Evolutionary conservation across 2,797 vertebrate species (phyloP), one percentile per base, ranked within the genome.

Genomic region (Anisognathus igniventris): DNA sequence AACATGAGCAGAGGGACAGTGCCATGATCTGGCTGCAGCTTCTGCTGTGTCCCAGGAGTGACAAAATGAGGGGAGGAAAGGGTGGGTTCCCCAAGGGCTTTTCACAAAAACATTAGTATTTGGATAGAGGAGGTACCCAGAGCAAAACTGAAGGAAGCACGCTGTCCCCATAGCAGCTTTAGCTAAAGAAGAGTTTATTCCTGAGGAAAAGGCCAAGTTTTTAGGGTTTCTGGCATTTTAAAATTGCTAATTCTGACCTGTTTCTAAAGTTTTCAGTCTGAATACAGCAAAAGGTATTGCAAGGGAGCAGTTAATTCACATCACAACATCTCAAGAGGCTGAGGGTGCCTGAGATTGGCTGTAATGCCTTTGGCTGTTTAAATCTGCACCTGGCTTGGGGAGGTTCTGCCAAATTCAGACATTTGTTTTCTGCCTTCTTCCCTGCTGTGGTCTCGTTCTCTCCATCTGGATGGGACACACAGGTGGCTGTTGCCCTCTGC

Each of bases 401-500:
- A 2, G 1, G 4, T 17, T 50, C 31, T 39, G 14, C 77, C 33
- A 40, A 8, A 42, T 64, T 25, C 39, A 14, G 42, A 44, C 30
- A 10, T 48, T 3, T 61, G 2, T 57, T 89, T 87, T 31, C 68
- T 82, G 10, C 40, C 12, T 72, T 30, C 13, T 57, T 72, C n/a
- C 60, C 16, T 61, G 42, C 61, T 23, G 11, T 31, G 33, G 3
- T 54, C 37, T 24, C 1, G 0, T 70, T 54, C 60, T 18, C 42
- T 77, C 1, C 0, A 7, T 25, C 22, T 25, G 18, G 30, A 14
- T 2, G 11, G 70, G 86, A 44, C 7, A 2, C 7, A 7, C 0
- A 0, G 53, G 57, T 25, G 39, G 45, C 53, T 79, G 40, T 37
- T 39, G 5, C 23, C 60, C 30, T 44, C 44, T 42, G 37, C n/a